Conservation (phyloP, 2,888 invertebrate species). For the Nemotelus nigrinus region DNA sequence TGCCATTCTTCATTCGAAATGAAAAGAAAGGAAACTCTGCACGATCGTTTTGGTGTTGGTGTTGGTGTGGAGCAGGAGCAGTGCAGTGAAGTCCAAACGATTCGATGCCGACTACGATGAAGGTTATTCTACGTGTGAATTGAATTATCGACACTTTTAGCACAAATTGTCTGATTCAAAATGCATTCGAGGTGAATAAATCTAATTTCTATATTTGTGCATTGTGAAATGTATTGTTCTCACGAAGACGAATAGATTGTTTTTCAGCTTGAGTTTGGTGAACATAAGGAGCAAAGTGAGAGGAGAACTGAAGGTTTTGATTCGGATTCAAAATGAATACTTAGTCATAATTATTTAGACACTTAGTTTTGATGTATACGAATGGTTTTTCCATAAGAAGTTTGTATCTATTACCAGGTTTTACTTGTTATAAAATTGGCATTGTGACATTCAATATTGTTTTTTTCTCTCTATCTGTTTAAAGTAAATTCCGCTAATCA, state of each 20-base stretch:
- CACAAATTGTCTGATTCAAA: slow-evolving; percentile 33
- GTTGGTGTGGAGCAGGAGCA: no score
- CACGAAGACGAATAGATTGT: slow-evolving; percentile 14
- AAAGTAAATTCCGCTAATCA: no score
- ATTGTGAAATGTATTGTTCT: slow-evolving; percentile 16
- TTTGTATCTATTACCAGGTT: no score
- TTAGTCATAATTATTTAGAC: no score
- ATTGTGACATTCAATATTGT: no score
- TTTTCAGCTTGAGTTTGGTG: slow-evolving; percentile 4
- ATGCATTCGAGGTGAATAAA: slow-evolving; percentile 24
- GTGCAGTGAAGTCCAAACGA: neutral
- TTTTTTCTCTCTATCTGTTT: no score
- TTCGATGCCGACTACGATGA: neutral
- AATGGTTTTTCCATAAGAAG: no score
- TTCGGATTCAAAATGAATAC: no score
- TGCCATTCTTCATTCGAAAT: neutral
- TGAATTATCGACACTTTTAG: slow-evolving; percentile 42
- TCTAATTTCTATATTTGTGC: slow-evolving; percentile 35
- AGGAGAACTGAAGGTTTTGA: no score
- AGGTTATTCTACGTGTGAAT: slow-evolving; percentile 27
- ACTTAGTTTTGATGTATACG: no score
- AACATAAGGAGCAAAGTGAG: no score
- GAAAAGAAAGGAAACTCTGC: neutral
- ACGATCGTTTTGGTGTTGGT: neutral
- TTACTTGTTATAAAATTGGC: no score